Percentiles rank a stretch among this genome's conserved stretches.
phyloP scores from a whole-genome alignment of 2,797 vertebrate genomes.

The Rhincodon typus region DNA sequence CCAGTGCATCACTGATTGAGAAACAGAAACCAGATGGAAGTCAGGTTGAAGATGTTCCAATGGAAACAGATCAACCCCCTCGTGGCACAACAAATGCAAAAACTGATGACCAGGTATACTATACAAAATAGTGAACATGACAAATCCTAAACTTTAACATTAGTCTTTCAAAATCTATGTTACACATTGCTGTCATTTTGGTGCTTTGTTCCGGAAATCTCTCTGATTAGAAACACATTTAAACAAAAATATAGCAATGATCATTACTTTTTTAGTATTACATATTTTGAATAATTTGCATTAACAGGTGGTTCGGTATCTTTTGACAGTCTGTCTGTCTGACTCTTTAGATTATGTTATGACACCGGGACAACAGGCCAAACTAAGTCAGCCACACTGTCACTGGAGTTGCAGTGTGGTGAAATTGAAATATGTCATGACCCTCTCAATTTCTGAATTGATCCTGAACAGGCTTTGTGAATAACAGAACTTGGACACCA shows the following conservation, averaged over 20 bases:
- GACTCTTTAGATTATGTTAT: neutral
- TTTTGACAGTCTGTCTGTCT: neutral
- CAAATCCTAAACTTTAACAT: neutral
- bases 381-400: too few relatives aligned
- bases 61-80: slow-evolving; percentile 71
- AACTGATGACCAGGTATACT: slow-evolving; percentile 60
- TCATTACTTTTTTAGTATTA: neutral
- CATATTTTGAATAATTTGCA: neutral
- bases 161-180: neutral
- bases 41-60: slow-evolving; percentile 67
- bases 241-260: neutral
- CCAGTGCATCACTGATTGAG: slow-evolving; percentile 81
- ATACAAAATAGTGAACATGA: neutral
- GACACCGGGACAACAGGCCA: too few relatives aligned
- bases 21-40: slow-evolving; percentile 70
- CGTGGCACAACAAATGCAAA: slow-evolving; percentile 66
- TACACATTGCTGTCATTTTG: neutral
- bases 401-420: too few relatives aligned
- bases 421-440: too few relatives aligned
- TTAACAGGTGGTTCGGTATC: neutral
- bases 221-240: neutral
- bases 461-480: too few relatives aligned
- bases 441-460: too few relatives aligned
- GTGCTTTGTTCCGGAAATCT: neutral
- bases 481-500: too few relatives aligned